Evolutionary conservation across 2,888 invertebrate genomes (phyloP).

Genomic region (Drosophila peninsularis): DNA sequence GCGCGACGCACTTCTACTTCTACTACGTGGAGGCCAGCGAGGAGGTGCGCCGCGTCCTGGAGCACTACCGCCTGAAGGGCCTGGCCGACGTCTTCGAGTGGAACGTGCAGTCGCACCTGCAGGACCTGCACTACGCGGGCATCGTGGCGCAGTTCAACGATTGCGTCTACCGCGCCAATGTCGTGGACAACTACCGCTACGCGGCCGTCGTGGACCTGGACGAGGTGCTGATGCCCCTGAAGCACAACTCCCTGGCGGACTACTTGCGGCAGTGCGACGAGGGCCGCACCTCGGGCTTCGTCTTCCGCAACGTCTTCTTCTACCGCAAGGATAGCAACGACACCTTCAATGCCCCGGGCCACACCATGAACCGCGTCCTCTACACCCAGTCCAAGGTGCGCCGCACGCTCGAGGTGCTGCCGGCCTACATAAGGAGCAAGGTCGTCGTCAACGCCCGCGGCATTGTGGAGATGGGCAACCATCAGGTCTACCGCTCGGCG

Average conservation of each 20-base stretch:
- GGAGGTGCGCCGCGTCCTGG: conserved; percentile 82
- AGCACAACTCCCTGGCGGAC: conserved; percentile 89
- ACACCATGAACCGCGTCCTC: conserved; percentile 79
- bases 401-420: conserved; percentile 77
- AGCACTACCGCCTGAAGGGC: conserved; percentile 79
- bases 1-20: conserved; percentile 85
- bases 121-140: conserved; percentile 87
- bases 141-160: conserved; percentile 96
- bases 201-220: conserved; percentile 94
- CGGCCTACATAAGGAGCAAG: conserved; percentile 93
- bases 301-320: conserved; percentile 86
- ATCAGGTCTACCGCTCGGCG: conserved; percentile 87
- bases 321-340: conserved; percentile 85
- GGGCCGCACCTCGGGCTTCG: conserved; percentile 83
- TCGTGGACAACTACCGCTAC: conserved; percentile 89
- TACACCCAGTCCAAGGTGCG: conserved; percentile 84
- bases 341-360: conserved; percentile 73
- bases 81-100: conserved; percentile 84
- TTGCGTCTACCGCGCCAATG: conserved; percentile 95
- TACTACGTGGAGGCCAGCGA: conserved; percentile 84
- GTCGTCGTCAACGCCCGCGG: conserved; percentile 93
- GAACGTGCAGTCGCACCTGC: conserved; percentile 81
- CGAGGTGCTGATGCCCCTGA: conserved; percentile 92
- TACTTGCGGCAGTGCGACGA: conserved; percentile 80
- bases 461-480: conserved; percentile 95